Base-by-base conservation (phyloP, 2,888 invertebrate species). In the Tenthredo scrophulariae region DNA sequence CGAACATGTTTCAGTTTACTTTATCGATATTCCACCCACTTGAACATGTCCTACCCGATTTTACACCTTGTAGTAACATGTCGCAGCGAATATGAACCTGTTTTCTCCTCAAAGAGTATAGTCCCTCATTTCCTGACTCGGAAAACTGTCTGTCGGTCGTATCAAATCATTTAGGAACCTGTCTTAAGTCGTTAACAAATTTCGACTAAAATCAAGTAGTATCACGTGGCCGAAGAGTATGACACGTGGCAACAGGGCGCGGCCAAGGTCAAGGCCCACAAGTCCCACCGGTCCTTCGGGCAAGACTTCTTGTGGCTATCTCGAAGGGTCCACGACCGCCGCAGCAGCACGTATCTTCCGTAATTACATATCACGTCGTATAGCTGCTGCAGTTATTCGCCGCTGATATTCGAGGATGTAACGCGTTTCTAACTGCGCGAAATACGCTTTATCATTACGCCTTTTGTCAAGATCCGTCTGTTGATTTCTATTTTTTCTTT, bases 161-260 rank as follows among this genome's bases (percentile, higher is more conserved):
- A 10, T 62, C 13, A 4, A 62, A 26, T 3, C 9, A 22, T 62
- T 10, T 9, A 62, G 0, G 3, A 37, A 7, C 5, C 50, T 18
- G 1, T 46, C 46, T 5, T 3, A 50, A 0, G 5, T 50, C 54
- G n/a, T 33, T n/a, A 29, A 37, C 0, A 33, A 33, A 75, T 75
- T 15, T 10, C 13, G 1, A 29, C 50, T 13, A 26, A 46, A 75
- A 75, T 75, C 46, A 75, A 15, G 4, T 29, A 50, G 26, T 29
- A 26, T 75, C 46, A 54, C 22, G 62, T 80, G 62, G 37, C 62
- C 37, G 62, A n/a, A n/a, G 62, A 67, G 22, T 43, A 65, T 75
- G 84, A 84, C 84, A 84, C 84, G 84, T 84, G 84, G 84, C 84
- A 84, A 74, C 74, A 84, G 84, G 84, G 84, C 84, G 84, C 84